Percentiles rank a stretch among this genome's conserved stretches.
Conservation (phyloP, 2,113 vertebrate species). For the Chitala chitala region DNA sequence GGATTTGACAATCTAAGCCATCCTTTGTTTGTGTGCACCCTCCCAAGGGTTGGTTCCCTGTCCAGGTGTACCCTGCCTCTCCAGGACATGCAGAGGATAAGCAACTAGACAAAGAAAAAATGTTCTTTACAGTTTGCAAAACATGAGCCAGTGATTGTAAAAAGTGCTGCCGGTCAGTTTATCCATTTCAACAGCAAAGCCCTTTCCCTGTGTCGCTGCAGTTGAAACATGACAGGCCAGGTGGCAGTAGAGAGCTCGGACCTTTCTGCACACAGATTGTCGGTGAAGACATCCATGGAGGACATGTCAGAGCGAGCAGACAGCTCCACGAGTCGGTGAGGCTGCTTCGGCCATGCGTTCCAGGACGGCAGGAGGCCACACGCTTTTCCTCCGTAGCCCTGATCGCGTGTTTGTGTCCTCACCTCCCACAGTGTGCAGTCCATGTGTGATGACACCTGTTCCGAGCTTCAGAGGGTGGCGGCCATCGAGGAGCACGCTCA, state of each 20-base stretch:
- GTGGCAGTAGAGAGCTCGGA: slow-evolving; percentile 54
- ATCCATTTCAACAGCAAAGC: neutral
- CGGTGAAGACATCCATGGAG: slow-evolving; percentile 58
- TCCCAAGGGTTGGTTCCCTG: too few species aligned
- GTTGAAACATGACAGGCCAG: slow-evolving; percentile 63
- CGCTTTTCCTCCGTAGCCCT: neutral
- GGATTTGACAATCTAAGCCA: too few species aligned
- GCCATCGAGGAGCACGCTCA: slow-evolving; percentile 52
- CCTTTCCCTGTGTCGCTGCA: slow-evolving; percentile 22
- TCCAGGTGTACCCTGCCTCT: too few species aligned
- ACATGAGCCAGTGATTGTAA: too few species aligned
- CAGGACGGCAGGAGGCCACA: too few species aligned
- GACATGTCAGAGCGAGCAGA: slow-evolving; percentile 55
- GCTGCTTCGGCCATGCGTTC: neutral
- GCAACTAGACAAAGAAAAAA: too few species aligned
- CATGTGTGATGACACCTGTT: slow-evolving; percentile 62
- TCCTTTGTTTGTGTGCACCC: too few species aligned
- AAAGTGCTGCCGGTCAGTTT: too few species aligned
- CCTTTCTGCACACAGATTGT: slow-evolving; percentile 48
- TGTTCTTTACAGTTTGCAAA: too few species aligned
- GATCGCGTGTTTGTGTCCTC: slow-evolving; percentile 8
- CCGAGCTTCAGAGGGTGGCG: slow-evolving; percentile 69
- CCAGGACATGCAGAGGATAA: too few species aligned
- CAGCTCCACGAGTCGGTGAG: slow-evolving; percentile 64
- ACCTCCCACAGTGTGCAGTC: slow-evolving; percentile 63